Conservation (phyloP, 2,888 invertebrate genomes). For the Drosophila villosipedis region DNA sequence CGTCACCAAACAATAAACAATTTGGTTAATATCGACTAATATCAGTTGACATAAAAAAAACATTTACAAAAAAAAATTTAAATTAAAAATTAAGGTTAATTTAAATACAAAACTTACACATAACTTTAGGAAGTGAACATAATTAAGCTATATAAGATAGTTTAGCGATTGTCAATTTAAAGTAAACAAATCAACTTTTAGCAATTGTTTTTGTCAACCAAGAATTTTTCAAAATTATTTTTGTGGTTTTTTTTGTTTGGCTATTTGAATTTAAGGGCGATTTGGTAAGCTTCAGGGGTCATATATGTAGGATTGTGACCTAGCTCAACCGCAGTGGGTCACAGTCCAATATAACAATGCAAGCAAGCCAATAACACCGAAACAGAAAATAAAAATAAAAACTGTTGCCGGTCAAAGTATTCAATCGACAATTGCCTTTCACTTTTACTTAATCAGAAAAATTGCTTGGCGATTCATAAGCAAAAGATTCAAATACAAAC, state of each 20-base stretch:
- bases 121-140: too few relatives aligned
- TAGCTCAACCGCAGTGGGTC: constrained; percentile 18
- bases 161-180: neutral
- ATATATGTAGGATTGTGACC: neutral
- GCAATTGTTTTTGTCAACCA: neutral
- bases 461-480: constrained; percentile 21
- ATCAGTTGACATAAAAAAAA: neutral
- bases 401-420: constrained; percentile 15
- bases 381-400: neutral
- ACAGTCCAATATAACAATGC: constrained; percentile 1
- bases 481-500: constrained; percentile 21
- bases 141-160: neutral
- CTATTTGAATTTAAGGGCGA: neutral
- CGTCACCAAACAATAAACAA: neutral
- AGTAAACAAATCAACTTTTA: neutral
- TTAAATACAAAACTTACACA: too few relatives aligned
- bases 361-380: neutral
- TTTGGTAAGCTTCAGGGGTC: neutral
- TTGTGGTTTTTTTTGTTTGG: neutral
- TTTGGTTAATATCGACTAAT: neutral
- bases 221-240: neutral
- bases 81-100: neutral
- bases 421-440: constrained; percentile 43
- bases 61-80: neutral
- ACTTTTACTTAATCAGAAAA: constrained; percentile 35